phyloP scores from a whole-genome alignment of 2,888 invertebrate genomes.

The Lasiommata megera region DNA sequence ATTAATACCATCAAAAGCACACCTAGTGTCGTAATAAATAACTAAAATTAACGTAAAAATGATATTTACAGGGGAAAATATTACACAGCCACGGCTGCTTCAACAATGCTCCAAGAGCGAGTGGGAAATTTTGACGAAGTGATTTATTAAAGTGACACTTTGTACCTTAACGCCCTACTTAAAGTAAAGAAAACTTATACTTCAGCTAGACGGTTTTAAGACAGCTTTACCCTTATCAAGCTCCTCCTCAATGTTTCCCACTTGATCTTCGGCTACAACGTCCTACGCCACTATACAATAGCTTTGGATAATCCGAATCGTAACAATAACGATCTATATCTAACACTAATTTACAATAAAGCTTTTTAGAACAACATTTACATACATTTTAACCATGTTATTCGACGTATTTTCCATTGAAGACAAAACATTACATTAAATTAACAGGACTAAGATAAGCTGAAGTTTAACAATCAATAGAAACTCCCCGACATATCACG shows the following conservation, averaged over 20 bases:
- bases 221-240: too few species aligned
- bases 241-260: neutral
- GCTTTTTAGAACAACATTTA: conserved; percentile 79
- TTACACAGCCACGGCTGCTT: conserved; percentile 51
- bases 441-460: conserved; percentile 32
- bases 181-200: too few species aligned
- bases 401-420: conserved; percentile 19
- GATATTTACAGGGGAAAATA: conserved; percentile 59
- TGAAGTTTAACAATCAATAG: too few species aligned
- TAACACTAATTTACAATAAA: conserved; percentile 78
- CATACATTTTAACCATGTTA: conserved; percentile 59
- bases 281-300: conserved; percentile 64
- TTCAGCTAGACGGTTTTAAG: too few species aligned
- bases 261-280: conserved; percentile 34
- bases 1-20: conserved; percentile 63
- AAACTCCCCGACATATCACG: too few species aligned
- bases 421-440: conserved; percentile 45
- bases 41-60: conserved; percentile 57
- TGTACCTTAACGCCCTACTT: too few species aligned
- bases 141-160: neutral
- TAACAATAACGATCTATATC: conserved; percentile 65
- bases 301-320: conserved; percentile 66
- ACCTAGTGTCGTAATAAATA: conserved; percentile 71
- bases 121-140: neutral
- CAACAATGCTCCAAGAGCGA: conserved; percentile 36